Percentiles rank a stretch among this genome's conserved stretches.
Conservation (phyloP, 2,113 vertebrate genomes). For the Chlorodrepanis virens region DNA sequence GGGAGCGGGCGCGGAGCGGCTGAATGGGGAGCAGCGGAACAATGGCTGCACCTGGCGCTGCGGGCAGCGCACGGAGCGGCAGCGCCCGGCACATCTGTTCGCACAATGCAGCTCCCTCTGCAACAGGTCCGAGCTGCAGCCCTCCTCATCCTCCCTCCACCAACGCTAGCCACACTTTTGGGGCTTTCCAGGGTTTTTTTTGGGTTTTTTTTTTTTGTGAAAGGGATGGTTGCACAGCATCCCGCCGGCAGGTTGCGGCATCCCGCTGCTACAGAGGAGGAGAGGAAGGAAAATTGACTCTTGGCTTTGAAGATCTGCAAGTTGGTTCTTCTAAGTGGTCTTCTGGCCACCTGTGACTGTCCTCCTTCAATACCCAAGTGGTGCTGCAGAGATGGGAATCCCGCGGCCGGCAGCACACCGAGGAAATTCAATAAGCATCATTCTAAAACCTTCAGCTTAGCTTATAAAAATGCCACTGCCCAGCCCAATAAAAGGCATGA, state of each 20-base stretch:
- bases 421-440: background rate
- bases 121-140: conserved; percentile 76
- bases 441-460: background rate
- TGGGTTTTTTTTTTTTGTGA: background rate
- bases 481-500: background rate
- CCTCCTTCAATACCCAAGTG: background rate
- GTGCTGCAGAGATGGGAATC: background rate
- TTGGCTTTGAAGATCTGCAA: background rate
- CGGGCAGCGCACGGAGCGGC: conserved; percentile 75
- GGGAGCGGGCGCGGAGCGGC: conserved; percentile 62
- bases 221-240: background rate
- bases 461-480: background rate
- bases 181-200: background rate
- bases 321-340: background rate
- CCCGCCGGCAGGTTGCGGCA: accelerated
- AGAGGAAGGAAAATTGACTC: background rate
- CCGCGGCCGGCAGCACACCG: accelerated
- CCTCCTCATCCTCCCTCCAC: background rate
- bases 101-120: conserved; percentile 53
- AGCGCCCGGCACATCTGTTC: conserved; percentile 89
- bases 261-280: background rate
- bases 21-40: conserved; percentile 84
- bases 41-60: conserved; percentile 95
- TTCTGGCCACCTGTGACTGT: background rate
- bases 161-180: accelerated